Conservation (phyloP, 2,113 vertebrate genomes). For the Trematocara zebra region DNA sequence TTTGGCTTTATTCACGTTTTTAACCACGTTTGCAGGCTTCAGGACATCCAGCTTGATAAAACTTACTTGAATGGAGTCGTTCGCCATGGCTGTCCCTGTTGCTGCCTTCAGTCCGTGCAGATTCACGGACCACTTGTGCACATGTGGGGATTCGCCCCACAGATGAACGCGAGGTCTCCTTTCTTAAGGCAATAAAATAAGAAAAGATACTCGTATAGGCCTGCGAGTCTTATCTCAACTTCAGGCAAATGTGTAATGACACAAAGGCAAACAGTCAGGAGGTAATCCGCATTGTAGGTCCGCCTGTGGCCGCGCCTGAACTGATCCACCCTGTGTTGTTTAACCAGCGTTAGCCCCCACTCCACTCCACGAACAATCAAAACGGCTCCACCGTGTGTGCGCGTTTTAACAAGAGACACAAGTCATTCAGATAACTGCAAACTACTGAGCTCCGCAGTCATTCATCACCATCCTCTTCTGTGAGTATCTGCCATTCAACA, state of each 20-base stretch:
- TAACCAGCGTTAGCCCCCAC: not conserved
- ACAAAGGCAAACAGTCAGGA: slow-evolving; percentile 50
- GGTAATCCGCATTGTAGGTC: slow-evolving; percentile 60
- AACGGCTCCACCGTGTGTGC: not conserved
- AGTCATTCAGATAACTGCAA: not conserved
- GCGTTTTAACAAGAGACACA: not conserved
- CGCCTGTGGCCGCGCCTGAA: slow-evolving; percentile 45
- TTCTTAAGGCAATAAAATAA: not conserved
- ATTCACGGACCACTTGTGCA: slow-evolving; percentile 21
- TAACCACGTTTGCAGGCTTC: not conserved
- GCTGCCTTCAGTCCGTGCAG: not conserved
- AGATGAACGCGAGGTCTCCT: not conserved
- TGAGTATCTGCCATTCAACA: slow-evolving; percentile 21
- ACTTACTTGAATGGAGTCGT: slow-evolving; percentile 77
- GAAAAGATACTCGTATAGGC: not conserved
- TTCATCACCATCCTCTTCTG: slow-evolving; percentile 3
- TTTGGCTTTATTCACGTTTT: not conserved
- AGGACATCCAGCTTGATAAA: not conserved
- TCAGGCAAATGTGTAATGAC: slow-evolving; percentile 1
- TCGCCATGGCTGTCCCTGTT: slow-evolving; percentile 64
- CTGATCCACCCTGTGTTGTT: slow-evolving; percentile 12
- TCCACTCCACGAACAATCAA: not conserved
- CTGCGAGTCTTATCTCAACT: slow-evolving; percentile 1
- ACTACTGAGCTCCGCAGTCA: not conserved
- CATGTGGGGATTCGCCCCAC: slow-evolving; percentile 1